phyloP scores from a whole-genome alignment of 2,797 vertebrate genomes.

The Nyctalus aviator region DNA sequence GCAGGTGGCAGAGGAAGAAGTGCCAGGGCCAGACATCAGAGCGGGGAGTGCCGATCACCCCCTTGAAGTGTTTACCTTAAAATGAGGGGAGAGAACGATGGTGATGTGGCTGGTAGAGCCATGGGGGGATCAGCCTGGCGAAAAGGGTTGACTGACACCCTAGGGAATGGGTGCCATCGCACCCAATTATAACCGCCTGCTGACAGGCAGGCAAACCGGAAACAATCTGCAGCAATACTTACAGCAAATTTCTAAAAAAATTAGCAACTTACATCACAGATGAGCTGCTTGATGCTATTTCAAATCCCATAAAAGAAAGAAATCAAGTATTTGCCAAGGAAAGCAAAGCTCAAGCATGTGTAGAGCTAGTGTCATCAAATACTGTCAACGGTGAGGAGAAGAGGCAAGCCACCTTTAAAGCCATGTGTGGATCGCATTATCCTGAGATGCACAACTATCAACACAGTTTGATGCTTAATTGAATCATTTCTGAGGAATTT shows the following conservation, averaged over 20 bases:
- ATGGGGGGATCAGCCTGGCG: neutral
- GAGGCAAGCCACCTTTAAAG: neutral
- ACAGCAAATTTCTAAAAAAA: neutral
- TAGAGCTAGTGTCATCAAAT: neutral
- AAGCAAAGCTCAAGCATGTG: neutral
- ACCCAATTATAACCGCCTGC: neutral
- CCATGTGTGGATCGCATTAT: neutral
- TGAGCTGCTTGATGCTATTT: neutral
- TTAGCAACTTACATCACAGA: neutral
- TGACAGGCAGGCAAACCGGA: neutral
- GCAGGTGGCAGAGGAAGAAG: neutral
- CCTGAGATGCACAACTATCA: neutral
- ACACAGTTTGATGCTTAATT: neutral
- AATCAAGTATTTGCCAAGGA: neutral
- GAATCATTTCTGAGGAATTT: neutral
- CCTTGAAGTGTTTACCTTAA: neutral
- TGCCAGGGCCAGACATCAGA: neutral
- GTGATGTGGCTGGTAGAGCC: neutral
- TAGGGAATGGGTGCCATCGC: neutral
- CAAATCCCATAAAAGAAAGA: conserved; percentile 4
- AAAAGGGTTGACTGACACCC: neutral
- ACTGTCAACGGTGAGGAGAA: neutral
- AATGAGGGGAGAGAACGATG: neutral
- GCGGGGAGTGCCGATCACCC: neutral
- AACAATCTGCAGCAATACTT: neutral